Evolutionary conservation across 2,797 vertebrate species (phyloP), one percentile per base, ranked within the genome.

Genomic region (Neosilurus mollespiculum): DNA sequence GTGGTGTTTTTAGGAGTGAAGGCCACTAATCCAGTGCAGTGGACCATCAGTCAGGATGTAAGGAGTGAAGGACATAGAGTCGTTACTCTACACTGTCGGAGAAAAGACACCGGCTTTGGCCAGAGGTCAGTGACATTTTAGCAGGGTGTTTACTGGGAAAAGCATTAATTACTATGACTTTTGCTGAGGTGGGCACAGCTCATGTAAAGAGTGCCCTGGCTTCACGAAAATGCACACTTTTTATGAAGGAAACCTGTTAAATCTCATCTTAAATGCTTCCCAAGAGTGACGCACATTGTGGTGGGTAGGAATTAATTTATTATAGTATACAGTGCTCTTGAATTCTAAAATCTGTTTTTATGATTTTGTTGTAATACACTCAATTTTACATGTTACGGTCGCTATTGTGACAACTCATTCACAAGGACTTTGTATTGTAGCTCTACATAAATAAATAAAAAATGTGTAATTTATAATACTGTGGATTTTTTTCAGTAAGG

Each of bases 21-120:
- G 91, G 91, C 94, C 58, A 96, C 94, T 1, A 96, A 97, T 90
- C 96, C 97, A 0, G 93, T 88, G 6, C 93, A 92, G 86, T 99
- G 98, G 98, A 96, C 95, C 0, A 91, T 98, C 88, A 95, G 93
- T 43, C 98, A 98, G 87, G 96, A 98, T 64, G 92, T 96, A 82
- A 94, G 96, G 20, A 96, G 94, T 0, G 96, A 97, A 65, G 97
- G 96, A 66, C 97, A 97, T 79, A 87, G 95, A 0, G 92, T 96
- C 1, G 93, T 96, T 10, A 94, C 96, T 0, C 95, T 98, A 9
- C 93, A 95, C 87, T 98, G 98, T 86, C 96, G 95, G 85, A 94
- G 94, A 88, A 96, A 96, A 91, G 95, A 94, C 61, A 93, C 91
- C n/a, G 87, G 89, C 24, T 91, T 93, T 0, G 93, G 89, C 81